phyloP scores from a whole-genome alignment of 2,888 invertebrate genomes.

The Drosophila rellima region DNA sequence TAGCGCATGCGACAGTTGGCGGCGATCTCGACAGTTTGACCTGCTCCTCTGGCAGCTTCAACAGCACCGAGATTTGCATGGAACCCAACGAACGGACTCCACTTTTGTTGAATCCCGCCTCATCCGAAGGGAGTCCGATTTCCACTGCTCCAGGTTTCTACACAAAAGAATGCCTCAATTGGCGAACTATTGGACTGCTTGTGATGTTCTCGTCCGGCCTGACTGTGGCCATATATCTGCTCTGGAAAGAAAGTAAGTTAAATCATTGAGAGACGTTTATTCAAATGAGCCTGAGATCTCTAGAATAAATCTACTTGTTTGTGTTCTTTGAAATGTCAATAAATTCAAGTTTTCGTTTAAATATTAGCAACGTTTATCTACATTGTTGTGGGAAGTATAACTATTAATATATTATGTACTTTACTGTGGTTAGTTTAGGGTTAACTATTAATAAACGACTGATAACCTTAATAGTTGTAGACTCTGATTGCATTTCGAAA shows the following conservation, averaged over 20 bases:
- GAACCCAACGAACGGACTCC: conserved; percentile 39
- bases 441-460: conserved; percentile 16
- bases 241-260: conserved; percentile 82
- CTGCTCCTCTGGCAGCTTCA: conserved; percentile 2
- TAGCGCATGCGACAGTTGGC: conserved; percentile 37
- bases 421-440: conserved; percentile 2
- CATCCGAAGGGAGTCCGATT: background rate
- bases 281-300: conserved; percentile 4
- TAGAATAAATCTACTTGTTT: conserved; percentile 26
- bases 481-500: background rate
- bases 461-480: background rate
- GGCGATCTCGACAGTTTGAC: background rate
- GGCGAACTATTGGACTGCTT: conserved; percentile 68
- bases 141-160: conserved; percentile 13
- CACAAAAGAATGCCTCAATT: conserved; percentile 64
- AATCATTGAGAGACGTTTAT: conserved; percentile 11
- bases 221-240: conserved; percentile 79
- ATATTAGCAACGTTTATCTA: background rate
- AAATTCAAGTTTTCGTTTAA: conserved; percentile 2
- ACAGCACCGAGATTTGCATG: conserved; percentile 17
- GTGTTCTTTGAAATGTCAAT: conserved; percentile 7
- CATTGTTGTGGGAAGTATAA: background rate
- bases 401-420: background rate
- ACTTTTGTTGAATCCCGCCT: conserved; percentile 29
- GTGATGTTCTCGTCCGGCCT: conserved; percentile 68